A percentile compares a stretch with the other conserved stretches of the same genome.
phyloP scores from a whole-genome alignment of 2,888 invertebrate genomes.

The Epistrophe grossulariae region DNA sequence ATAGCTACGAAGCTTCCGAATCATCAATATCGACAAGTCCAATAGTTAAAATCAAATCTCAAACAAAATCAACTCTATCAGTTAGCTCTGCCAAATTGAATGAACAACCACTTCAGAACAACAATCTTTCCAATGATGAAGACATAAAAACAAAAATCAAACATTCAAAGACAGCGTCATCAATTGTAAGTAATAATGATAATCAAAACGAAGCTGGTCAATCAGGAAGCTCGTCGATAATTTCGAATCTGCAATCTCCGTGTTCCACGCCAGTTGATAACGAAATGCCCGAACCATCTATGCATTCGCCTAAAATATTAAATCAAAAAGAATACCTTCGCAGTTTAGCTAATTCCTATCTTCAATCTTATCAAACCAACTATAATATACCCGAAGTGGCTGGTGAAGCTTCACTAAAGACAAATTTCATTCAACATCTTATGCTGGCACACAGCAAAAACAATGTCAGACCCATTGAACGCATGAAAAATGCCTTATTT shows the following conservation, averaged over 20 bases:
- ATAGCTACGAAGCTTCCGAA: constrained; percentile 24
- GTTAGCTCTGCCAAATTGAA: background rate
- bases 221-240: background rate
- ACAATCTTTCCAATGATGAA: background rate
- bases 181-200: background rate
- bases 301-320: constrained; percentile 4
- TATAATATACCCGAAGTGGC: constrained; percentile 43
- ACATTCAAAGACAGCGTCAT: background rate
- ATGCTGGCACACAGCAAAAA: constrained; percentile 79
- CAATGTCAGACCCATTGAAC: constrained; percentile 77
- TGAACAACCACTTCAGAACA: background rate
- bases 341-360: background rate
- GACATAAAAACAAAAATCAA: background rate
- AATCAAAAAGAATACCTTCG: constrained; percentile 14
- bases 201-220: background rate
- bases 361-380: background rate
- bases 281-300: background rate
- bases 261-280: constrained; percentile 4
- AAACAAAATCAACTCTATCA: background rate
- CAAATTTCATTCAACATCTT: constrained; percentile 77
- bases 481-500: constrained; percentile 78
- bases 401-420: constrained; percentile 50
- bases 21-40: constrained; percentile 26
- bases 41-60: background rate
- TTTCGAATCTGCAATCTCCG: constrained; percentile 6